These are phyloP conservation scores for Drepana falcataria DNA, from an alignment of 2,888 invertebrate genomes.

Conservation along the genomic window DNA sequence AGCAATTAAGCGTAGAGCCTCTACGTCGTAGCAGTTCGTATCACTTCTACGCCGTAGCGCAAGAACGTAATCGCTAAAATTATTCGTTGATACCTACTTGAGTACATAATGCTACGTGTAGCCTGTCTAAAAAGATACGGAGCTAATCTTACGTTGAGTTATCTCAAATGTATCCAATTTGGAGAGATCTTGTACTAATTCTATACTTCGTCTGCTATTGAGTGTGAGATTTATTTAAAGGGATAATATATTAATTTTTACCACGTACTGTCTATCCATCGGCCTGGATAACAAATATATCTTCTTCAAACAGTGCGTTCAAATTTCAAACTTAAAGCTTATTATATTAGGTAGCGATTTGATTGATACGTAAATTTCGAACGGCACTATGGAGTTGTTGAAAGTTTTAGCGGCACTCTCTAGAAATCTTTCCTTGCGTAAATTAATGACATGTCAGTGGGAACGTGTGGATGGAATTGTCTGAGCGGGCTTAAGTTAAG, in stretches of 20 bases:
- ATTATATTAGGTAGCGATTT: background rate
- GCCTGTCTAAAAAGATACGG: background rate
- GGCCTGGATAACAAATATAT: background rate
- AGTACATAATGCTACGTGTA: background rate
- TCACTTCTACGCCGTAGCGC: background rate
- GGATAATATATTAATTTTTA: background rate
- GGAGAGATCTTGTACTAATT: background rate
- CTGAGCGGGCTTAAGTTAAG: conserved; percentile 24
- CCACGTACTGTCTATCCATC: background rate
- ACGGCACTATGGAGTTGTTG: background rate
- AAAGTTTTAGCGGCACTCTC: background rate
- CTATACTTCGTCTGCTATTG: background rate
- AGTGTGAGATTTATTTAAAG: background rate
- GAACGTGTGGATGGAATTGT: conserved; percentile 33
- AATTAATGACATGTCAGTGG: conserved; percentile 35
- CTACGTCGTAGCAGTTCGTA: background rate
- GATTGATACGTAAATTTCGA: background rate
- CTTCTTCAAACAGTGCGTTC: too few relatives aligned
- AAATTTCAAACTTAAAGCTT: background rate
- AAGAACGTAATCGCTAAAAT: background rate
- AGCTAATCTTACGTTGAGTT: background rate
- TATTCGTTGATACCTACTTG: background rate
- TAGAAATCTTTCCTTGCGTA: conserved; percentile 13
- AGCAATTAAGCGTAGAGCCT: background rate
- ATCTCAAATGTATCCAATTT: background rate